These are phyloP conservation scores for Acanthosepion esculentum DNA, from an alignment of 2,888 invertebrate species.

Conservation along the genomic window DNA sequence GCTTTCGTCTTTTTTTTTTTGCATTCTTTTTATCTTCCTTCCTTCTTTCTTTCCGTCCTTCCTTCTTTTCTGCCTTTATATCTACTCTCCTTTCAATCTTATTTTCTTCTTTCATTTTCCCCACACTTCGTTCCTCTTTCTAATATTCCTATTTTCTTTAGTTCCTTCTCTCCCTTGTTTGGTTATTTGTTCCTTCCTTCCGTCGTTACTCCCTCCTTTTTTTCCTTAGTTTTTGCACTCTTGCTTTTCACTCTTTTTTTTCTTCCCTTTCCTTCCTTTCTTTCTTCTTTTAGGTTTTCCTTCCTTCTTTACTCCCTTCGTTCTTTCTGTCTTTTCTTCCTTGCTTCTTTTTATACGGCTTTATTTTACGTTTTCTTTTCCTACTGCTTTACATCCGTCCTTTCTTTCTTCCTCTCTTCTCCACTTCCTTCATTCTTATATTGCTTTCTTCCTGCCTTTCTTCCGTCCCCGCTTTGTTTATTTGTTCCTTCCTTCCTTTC, in stretches of 20 bases:
- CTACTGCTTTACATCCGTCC: background rate
- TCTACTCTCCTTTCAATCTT: background rate
- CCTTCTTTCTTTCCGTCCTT: background rate
- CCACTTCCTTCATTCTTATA: background rate
- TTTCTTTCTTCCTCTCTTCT: background rate
- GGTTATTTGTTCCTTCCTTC: background rate
- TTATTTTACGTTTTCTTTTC: background rate
- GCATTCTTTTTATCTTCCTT: too few species aligned
- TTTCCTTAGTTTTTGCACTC: background rate
- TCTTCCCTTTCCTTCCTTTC: too few species aligned
- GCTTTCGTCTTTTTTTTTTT: too few species aligned
- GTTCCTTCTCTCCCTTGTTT: too few species aligned
- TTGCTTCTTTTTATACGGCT: background rate
- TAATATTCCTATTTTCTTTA: too few species aligned
- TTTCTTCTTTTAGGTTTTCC: too few species aligned
- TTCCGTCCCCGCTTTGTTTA: background rate
- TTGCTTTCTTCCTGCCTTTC: background rate
- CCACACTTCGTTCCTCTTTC: too few species aligned
- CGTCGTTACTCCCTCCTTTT: background rate
- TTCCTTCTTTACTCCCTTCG: background rate
- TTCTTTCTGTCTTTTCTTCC: too few species aligned
- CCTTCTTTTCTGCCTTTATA: too few species aligned
- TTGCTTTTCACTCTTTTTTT: background rate
- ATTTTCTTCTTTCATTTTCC: background rate
- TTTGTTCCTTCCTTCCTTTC: background rate